These are phyloP conservation scores for Promerops cafer DNA, from an alignment of 2,113 vertebrate species.

Conservation along the genomic window DNA sequence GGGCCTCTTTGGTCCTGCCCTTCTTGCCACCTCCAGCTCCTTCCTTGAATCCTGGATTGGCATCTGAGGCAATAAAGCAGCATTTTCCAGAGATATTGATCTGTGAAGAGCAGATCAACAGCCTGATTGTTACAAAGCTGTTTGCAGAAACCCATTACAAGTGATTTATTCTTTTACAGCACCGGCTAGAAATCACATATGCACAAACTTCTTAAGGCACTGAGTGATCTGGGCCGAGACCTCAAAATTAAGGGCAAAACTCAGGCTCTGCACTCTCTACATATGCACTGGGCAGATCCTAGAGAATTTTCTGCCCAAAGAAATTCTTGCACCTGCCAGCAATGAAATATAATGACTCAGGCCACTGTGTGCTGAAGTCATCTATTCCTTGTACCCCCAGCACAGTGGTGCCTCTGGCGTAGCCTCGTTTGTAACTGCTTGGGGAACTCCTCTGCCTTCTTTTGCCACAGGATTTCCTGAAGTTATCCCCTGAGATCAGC, in stretches of 20 bases:
- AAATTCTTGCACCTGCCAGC: not conserved
- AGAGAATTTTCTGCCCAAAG: not conserved
- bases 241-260: not conserved
- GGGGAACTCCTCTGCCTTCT: not conserved
- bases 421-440: fast-evolving
- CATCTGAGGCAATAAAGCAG: not conserved
- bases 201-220: not conserved
- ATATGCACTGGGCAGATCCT: not conserved
- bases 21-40: not conserved
- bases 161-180: not conserved
- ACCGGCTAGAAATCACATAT: not conserved
- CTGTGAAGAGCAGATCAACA: not conserved
- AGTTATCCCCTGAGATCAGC: not conserved
- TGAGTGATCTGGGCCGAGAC: not conserved
- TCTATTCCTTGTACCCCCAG: not conserved
- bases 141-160: not conserved
- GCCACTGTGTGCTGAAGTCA: not conserved
- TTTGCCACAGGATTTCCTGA: not conserved
- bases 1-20: not conserved
- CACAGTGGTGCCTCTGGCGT: fast-evolving
- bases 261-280: not conserved
- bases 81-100: not conserved
- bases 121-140: not conserved
- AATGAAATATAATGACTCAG: not conserved
- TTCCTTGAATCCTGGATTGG: not conserved